Evolutionary conservation across 2,113 vertebrate genomes (phyloP).

Genomic region (Gopherus flavomarginatus): DNA sequence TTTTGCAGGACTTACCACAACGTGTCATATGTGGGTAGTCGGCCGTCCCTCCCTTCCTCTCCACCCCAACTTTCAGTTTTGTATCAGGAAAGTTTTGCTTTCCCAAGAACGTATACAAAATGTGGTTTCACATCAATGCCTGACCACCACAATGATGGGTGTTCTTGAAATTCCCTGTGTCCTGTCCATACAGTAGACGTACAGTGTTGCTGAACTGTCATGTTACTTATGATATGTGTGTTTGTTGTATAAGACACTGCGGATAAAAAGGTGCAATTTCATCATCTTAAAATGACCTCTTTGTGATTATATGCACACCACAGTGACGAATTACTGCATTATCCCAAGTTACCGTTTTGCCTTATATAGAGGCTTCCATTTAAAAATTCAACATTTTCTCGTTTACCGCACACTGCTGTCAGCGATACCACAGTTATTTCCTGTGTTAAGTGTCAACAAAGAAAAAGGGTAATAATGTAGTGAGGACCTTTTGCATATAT

Average conservation of each 20-base stretch:
- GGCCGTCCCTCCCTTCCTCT: neutral
- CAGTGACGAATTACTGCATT: neutral
- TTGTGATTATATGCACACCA: neutral
- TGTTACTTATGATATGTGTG: neutral
- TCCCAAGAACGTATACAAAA: neutral
- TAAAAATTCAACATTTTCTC: neutral
- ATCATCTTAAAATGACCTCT: neutral
- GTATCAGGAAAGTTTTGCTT: neutral
- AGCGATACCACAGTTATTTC: neutral
- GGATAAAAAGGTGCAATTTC: slow-evolving; percentile 19
- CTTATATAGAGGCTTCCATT: neutral
- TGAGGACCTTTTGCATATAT: neutral
- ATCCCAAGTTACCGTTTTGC: neutral
- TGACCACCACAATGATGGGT: neutral
- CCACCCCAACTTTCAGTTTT: neutral
- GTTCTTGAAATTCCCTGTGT: neutral
- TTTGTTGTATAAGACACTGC: neutral
- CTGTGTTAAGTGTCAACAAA: neutral
- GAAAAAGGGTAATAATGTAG: neutral
- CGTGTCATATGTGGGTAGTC: neutral
- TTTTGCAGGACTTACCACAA: neutral
- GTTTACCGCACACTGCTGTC: neutral
- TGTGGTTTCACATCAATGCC: neutral
- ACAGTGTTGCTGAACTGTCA: neutral
- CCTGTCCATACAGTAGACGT: neutral